These are phyloP conservation scores for Hydrochoerus hydrochaeris DNA, from an alignment of 2,113 vertebrate genomes.

Conservation along the genomic window DNA sequence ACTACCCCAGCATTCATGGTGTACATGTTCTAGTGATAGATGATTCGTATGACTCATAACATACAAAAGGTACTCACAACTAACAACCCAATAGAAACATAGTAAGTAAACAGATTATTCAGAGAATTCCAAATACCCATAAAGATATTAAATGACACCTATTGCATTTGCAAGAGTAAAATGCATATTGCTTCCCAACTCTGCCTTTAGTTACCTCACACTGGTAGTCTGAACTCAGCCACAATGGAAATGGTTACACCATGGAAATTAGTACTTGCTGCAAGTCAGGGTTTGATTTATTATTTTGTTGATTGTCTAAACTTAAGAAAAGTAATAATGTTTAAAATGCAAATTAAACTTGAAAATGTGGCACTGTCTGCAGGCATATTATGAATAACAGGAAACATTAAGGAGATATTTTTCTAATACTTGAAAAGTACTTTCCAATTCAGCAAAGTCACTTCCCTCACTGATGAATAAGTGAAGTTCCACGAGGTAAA, in stretches of 20 bases:
- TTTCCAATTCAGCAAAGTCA: neutral
- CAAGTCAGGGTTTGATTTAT: neutral
- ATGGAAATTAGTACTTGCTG: conserved; percentile 31
- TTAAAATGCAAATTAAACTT: conserved; percentile 47
- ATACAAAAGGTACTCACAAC: neutral
- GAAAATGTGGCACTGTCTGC: neutral
- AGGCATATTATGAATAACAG: neutral
- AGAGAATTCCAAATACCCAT: conserved; percentile 28
- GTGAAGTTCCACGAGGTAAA: neutral
- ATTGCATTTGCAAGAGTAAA: neutral
- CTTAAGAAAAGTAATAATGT: neutral
- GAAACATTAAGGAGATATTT: conserved; percentile 22
- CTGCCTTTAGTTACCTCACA: neutral
- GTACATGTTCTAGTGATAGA: neutral
- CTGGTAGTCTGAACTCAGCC: conserved; percentile 8
- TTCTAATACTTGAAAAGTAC: conserved; percentile 37
- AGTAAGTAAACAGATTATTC: conserved; percentile 15
- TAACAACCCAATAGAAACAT: neutral
- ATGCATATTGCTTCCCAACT: neutral
- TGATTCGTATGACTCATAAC: neutral
- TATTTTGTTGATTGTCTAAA: conserved; percentile 37
- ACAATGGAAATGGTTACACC: neutral
- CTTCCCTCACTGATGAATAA: neutral
- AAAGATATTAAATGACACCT: neutral
- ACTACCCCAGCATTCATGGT: neutral